Percentiles rank a stretch among this genome's conserved stretches.
phyloP scores from a whole-genome alignment of 2,113 vertebrate genomes.

The Sardina pilchardus region DNA sequence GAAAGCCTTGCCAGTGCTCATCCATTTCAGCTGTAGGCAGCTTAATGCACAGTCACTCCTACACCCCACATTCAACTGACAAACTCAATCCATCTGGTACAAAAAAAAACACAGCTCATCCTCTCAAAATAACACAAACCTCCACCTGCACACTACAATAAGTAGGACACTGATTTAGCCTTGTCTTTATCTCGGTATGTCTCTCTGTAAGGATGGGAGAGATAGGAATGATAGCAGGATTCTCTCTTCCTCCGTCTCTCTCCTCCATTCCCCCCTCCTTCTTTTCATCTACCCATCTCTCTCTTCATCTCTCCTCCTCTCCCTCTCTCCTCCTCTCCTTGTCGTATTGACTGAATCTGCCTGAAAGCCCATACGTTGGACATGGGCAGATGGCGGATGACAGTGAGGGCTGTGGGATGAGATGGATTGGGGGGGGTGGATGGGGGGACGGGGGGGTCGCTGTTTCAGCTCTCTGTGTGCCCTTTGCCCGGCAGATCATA shows the following conservation, averaged over 20 bases:
- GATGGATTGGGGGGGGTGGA: neutral
- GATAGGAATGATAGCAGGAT: neutral
- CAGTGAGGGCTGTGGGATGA: neutral
- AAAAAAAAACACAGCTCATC: neutral
- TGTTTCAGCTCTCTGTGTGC: neutral
- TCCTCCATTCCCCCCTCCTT: neutral
- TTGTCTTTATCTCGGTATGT: neutral
- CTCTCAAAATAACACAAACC: slow-evolving; percentile 15
- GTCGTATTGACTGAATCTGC: neutral
- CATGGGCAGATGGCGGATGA: neutral
- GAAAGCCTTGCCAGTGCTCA: slow-evolving; percentile 8
- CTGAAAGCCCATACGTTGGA: neutral
- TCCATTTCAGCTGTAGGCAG: neutral
- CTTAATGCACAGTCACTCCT: slow-evolving; percentile 11
- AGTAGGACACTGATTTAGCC: slow-evolving; percentile 1
- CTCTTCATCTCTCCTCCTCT: neutral
- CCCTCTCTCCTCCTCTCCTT: neutral
- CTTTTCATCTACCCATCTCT: neutral
- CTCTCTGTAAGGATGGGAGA: neutral
- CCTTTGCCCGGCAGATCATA: neutral
- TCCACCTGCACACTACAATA: slow-evolving; percentile 9
- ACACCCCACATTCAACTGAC: slow-evolving; percentile 20
- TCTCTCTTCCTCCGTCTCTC: neutral
- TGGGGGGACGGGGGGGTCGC: neutral
- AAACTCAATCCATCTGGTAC: neutral